phyloP scores from a whole-genome alignment of 2,888 invertebrate species.

The Apoderus coryli region DNA sequence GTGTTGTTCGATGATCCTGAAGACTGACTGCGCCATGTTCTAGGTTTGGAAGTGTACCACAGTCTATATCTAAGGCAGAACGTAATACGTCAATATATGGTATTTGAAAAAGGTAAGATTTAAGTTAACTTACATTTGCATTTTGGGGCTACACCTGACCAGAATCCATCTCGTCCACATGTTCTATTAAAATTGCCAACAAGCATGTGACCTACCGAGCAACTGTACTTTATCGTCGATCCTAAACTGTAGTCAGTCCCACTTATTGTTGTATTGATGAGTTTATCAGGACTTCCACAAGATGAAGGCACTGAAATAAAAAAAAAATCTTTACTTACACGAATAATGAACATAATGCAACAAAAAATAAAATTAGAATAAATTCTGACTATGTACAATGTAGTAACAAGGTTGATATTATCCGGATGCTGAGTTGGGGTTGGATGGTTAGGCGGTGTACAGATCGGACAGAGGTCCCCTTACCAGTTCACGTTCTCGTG shows the following conservation, averaged over 20 bases:
- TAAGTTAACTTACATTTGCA: slow-evolving; percentile 63
- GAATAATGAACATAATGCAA: too few species aligned
- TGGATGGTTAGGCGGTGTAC: too few species aligned
- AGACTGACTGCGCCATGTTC: slow-evolving; percentile 59
- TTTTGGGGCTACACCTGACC: slow-evolving; percentile 67
- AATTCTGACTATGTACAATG: too few species aligned
- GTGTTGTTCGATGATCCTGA: slow-evolving; percentile 57
- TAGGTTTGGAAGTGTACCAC: slow-evolving; percentile 51
- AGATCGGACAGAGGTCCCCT: too few species aligned
- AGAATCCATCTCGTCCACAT: slow-evolving; percentile 64
- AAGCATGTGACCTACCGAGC: slow-evolving; percentile 71
- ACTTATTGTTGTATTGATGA: slow-evolving; percentile 65
- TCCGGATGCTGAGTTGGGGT: too few species aligned
- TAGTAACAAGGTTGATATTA: too few species aligned
- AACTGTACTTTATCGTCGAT: slow-evolving; percentile 55
- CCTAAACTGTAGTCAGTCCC: slow-evolving; percentile 59
- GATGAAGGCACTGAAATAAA: slow-evolving; percentile 60
- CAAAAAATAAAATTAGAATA: too few species aligned
- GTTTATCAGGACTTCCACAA: slow-evolving; percentile 80
- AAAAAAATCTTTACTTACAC: too few species aligned
- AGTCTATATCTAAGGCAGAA: slow-evolving; percentile 55
- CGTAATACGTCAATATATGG: neutral
- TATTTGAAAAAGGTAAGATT: neutral
- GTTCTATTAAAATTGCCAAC: slow-evolving; percentile 52
- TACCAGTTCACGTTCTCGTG: too few species aligned